phyloP scores from a whole-genome alignment of 2,888 invertebrate genomes.

The Morpho deidamia region DNA sequence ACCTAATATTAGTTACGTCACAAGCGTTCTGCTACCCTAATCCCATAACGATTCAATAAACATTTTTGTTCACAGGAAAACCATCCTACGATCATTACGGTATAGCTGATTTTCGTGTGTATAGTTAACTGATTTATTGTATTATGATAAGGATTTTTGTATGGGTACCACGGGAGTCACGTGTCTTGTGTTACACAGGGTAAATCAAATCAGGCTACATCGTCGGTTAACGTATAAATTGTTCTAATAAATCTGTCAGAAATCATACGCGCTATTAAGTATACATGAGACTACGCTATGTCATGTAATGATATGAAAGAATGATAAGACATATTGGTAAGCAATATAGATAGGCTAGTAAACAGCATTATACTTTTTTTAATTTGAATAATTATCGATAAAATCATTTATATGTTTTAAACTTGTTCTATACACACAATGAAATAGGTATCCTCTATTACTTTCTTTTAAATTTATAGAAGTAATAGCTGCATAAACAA shows the following conservation, averaged over 20 bases:
- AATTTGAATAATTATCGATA: too few relatives aligned
- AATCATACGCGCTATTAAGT: slow-evolving; percentile 4
- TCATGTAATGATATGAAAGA: background rate
- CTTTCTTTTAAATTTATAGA: too few relatives aligned
- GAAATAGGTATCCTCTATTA: too few relatives aligned
- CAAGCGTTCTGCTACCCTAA: slow-evolving; percentile 23
- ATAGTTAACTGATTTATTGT: slow-evolving; percentile 21
- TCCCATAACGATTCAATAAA: background rate
- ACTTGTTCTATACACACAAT: too few relatives aligned
- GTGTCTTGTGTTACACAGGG: slow-evolving; percentile 50
- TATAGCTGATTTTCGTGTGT: slow-evolving; percentile 6
- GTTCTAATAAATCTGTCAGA: slow-evolving; percentile 27
- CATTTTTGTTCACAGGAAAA: background rate
- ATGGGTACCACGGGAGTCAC: slow-evolving; percentile 43
- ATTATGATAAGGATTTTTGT: slow-evolving; percentile 29
- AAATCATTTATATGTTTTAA: too few relatives aligned
- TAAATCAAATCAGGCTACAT: slow-evolving; percentile 46
- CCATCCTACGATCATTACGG: background rate
- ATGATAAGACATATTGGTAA: background rate
- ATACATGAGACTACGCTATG: background rate
- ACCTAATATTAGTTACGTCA: slow-evolving; percentile 62
- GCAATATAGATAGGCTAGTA: background rate
- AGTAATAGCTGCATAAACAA: too few relatives aligned
- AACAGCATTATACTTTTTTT: too few relatives aligned
- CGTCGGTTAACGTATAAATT: slow-evolving; percentile 27